phyloP scores from a whole-genome alignment of 2,113 vertebrate species.

The Nibea albiflora region DNA sequence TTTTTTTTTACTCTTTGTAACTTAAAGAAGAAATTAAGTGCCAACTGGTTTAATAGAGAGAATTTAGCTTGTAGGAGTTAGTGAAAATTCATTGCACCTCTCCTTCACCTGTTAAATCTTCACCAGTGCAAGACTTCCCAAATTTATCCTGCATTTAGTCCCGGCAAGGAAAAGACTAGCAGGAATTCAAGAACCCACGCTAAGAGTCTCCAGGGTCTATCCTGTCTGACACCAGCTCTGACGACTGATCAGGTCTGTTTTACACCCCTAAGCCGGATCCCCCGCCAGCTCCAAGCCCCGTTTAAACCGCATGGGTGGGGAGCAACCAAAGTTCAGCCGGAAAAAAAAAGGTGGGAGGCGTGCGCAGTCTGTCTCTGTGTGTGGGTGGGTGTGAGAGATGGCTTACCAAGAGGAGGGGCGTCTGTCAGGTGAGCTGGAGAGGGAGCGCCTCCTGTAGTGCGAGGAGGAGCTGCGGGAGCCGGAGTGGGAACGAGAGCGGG shows the following conservation, averaged over 20 bases:
- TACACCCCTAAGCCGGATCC: constrained; percentile 35
- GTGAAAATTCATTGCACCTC: constrained; percentile 5
- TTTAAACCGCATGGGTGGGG: constrained; percentile 36
- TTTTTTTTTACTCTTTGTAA: constrained; percentile 12
- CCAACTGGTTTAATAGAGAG: constrained; percentile 20
- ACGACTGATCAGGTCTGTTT: constrained; percentile 56
- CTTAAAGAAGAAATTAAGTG: constrained; percentile 4
- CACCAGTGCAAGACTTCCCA: constrained; percentile 1
- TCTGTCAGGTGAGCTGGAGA: constrained; percentile 95
- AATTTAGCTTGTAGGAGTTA: constrained; percentile 3
- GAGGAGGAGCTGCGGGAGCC: constrained; percentile 92
- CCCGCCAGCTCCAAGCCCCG: constrained; percentile 39
- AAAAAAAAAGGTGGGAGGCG: background rate
- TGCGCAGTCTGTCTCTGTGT: background rate
- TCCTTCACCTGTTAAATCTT: constrained; percentile 2
- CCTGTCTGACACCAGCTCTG: constrained; percentile 43
- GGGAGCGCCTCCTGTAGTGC: constrained; percentile 87
- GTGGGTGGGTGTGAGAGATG: background rate
- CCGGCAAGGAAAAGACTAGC: constrained; percentile 10
- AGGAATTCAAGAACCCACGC: constrained; percentile 37
- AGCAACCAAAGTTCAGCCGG: constrained; percentile 32
- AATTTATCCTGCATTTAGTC: constrained; percentile 24
- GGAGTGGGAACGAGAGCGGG: constrained; percentile 83
- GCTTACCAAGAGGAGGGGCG: constrained; percentile 92
- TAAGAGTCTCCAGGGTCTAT: constrained; percentile 36